Base-by-base conservation (phyloP, 2,113 vertebrate species). In the Phrynosoma blainvillii region DNA sequence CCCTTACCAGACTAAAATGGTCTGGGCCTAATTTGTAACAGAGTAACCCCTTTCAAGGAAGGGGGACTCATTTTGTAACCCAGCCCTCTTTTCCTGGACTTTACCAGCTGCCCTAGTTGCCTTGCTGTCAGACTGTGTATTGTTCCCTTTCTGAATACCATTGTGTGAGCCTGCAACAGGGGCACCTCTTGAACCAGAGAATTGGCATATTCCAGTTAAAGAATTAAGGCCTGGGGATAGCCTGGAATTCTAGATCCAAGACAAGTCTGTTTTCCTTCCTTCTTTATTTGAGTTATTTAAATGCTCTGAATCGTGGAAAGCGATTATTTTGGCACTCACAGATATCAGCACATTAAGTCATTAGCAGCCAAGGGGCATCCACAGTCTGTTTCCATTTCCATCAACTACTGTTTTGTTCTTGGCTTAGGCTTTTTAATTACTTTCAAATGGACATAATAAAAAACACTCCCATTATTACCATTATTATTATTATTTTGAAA, bases 321-420 rank as follows among this genome's bases (percentile, higher is more conserved):
- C 21, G 52, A 88, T 93, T 93, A 1, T 87, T 94, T 89, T 91
- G 85, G 59, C 79, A 85, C 88, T 88, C 83, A 20, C 47, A 1
- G 25, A 56, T 79, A 84, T 79, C 88, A 76, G 40, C 16, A 52
- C 85, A 0, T 54, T 82, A 89, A 88, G 32, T 86, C 59, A 75
- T 56, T 88, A 85, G 68, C 84, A 86, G 86, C 86, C 83, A 75
- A 20, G 4, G 68, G 27, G 42, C 70, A 56, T 74, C 91, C 81
- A 80, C 86, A 89, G 82, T 87, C 40, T 59, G 4, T 54, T 93
- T 92, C 47, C 93, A 73, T 74, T 90, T 90, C 76, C 42, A 84
- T 84, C 84, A 54, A 71, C 87, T 88, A 81, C 91, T 85, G 88
- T 85, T 88, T 93, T 89, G 71, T 52, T 89, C 85, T 59, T 84